These are phyloP conservation scores for Frankliniella fusca DNA, from an alignment of 2,888 invertebrate genomes.

Conservation along the genomic window DNA sequence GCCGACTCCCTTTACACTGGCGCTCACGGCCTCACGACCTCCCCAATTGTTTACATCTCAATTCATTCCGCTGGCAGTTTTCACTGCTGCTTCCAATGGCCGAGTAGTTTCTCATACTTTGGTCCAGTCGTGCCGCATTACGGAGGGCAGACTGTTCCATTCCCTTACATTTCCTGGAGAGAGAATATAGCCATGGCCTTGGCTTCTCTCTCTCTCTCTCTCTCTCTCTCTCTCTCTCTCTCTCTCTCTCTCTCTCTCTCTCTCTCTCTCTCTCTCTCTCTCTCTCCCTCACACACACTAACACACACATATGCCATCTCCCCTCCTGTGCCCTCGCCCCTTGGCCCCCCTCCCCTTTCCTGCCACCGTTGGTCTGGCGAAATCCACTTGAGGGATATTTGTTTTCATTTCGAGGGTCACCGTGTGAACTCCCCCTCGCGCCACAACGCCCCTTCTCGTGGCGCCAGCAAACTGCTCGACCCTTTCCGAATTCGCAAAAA, in stretches of 20 bases:
- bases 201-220: neutral
- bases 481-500: no score
- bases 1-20: neutral
- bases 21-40: neutral
- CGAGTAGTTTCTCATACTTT: no score
- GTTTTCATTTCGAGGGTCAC: constrained; percentile 1
- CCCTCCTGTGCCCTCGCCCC: neutral
- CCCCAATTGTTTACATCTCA: neutral
- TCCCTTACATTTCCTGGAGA: neutral
- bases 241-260: neutral
- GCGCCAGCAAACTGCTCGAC: no score
- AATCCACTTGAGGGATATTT: constrained; percentile 20
- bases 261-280: neutral
- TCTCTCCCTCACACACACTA: neutral
- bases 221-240: neutral
- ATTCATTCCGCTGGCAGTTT: neutral
- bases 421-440: neutral
- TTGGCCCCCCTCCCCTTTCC: neutral
- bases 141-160: no score
- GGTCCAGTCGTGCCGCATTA: no score
- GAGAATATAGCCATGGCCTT: neutral
- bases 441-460: neutral
- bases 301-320: neutral
- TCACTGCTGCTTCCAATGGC: no score
- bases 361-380: neutral